Conservation (phyloP, 1,140 invertebrate genomes). For the Drosophila athabasca region DNA sequence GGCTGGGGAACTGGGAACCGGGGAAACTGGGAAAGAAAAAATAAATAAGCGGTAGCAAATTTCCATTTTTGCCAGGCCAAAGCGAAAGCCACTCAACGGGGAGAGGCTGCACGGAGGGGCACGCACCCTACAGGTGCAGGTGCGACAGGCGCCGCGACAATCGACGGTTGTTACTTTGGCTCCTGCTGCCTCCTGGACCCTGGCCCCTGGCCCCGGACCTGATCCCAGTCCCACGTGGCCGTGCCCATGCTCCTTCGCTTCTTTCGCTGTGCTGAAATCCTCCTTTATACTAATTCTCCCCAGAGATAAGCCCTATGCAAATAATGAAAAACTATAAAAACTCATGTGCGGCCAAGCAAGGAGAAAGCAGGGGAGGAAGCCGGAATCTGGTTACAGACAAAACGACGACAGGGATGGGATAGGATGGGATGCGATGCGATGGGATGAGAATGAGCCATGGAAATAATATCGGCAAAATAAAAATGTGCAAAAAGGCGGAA, state of each 20-base stretch:
- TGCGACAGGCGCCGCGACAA: conserved; percentile 63
- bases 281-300: conserved; percentile 62
- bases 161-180: conserved; percentile 59
- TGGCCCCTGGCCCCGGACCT: conserved; percentile 4
- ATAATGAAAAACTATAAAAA: conserved; percentile 82
- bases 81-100: conserved; percentile 49
- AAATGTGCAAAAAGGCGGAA: conserved; percentile 78
- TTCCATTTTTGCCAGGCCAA: conserved; percentile 74
- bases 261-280: conserved; percentile 14
- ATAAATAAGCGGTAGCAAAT: conserved; percentile 81
- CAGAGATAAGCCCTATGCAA: conserved; percentile 77
- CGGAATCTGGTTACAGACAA: conserved; percentile 42
- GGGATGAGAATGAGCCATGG: conserved; percentile 32
- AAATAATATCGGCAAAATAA: conserved; percentile 78
- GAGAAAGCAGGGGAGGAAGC: conserved; percentile 9
- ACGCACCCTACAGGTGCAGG: conserved; percentile 52
- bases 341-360: conserved; percentile 65
- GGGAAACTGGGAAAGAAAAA: conserved; percentile 42
- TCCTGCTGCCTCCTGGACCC: conserved; percentile 23
- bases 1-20: neutral
- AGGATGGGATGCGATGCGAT: conserved; percentile 7
- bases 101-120: neutral
- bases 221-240: conserved; percentile 3
- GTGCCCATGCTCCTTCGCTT: neutral
- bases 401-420: conserved; percentile 9